Evolutionary conservation across 2,888 invertebrate species (phyloP), one percentile per base, ranked within the genome.

Genomic region (Tetropium fuscum): DNA sequence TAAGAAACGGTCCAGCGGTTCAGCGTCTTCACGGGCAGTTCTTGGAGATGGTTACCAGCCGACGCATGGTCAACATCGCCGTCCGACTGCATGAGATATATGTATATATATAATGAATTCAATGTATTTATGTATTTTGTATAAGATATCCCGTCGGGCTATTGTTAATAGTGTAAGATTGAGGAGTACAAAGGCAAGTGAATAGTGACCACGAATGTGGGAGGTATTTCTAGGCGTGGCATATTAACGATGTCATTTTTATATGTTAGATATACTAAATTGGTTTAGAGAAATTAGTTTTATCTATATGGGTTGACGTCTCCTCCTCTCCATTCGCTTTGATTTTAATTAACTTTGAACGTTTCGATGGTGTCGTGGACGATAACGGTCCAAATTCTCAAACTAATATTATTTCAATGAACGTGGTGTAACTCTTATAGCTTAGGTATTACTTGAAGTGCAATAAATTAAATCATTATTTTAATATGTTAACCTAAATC

Each of bases 41-140:
- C 48, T 44, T 45, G 44, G 63, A 43, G 49, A 56, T 58, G 58
- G 54, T 19, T 59, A 60, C 53, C 51, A 55, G 47, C 58, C 44
- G 48, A 55, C 58, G 53, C 8, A 30, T 41, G 56, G 57, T 61
- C 56, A 40, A 65, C 53, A 63, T 62, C 43, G 58, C 64, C 65
- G 74, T 62, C 59, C 76, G 55, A 65, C 73, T 78, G 72, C 70
- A 73, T 69, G 75, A 80, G 79, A 81, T 80, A 78, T 78, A 80
- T 79, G 79, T 80, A 78, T 78, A 79, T n/a, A n/a, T 80, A 80
- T 81, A 81, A 81, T 81, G 81, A 81, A 81, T 81, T 81, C 81
- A 81, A 81, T 81, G 80, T 81, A 81, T 81, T 80, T 81, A 81
- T 81, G 81, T 81, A 81, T 81, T 81, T 81, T 81, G 81, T 81